Percentiles rank a stretch among this genome's conserved stretches.
Evolutionary conservation across 2,888 invertebrate species (phyloP).

Genomic region (Lithophane ornitopus): DNA sequence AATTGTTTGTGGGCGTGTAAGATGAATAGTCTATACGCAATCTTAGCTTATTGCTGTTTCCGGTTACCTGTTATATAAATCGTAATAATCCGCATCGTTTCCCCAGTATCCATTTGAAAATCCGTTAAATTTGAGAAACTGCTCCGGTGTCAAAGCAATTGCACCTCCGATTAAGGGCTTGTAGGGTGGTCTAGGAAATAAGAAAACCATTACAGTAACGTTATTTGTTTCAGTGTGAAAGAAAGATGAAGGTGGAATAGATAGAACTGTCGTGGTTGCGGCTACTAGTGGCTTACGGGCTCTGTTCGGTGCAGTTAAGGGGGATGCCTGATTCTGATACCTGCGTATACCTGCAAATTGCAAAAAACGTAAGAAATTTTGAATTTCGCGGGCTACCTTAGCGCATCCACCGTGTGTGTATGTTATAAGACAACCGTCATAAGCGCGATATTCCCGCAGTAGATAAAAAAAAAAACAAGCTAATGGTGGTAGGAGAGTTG

Average conservation of each 20-base stretch:
- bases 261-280: background rate
- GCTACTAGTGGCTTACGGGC: background rate
- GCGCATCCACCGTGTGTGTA: too few species aligned
- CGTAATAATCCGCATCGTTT: slow-evolving; percentile 98
- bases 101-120: slow-evolving; percentile 97
- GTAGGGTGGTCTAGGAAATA: slow-evolving; percentile 56
- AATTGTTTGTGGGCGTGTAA: background rate
- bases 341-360: too few species aligned
- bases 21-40: background rate
- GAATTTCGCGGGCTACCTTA: too few species aligned
- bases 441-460: background rate
- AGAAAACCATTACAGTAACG: background rate
- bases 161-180: slow-evolving; percentile 93
- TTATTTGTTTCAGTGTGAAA: too few species aligned
- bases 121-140: slow-evolving; percentile 95
- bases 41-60: too few species aligned
- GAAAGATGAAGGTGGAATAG: too few species aligned
- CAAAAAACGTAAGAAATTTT: too few species aligned
- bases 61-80: slow-evolving; percentile 93
- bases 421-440: background rate
- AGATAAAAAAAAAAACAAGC: too few species aligned
- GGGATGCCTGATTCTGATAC: too few species aligned
- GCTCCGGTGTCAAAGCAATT: slow-evolving; percentile 94
- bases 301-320: background rate
- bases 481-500: too few species aligned